Conservation (phyloP, 1,140 invertebrate genomes). For the Anoplophora glabripennis region DNA sequence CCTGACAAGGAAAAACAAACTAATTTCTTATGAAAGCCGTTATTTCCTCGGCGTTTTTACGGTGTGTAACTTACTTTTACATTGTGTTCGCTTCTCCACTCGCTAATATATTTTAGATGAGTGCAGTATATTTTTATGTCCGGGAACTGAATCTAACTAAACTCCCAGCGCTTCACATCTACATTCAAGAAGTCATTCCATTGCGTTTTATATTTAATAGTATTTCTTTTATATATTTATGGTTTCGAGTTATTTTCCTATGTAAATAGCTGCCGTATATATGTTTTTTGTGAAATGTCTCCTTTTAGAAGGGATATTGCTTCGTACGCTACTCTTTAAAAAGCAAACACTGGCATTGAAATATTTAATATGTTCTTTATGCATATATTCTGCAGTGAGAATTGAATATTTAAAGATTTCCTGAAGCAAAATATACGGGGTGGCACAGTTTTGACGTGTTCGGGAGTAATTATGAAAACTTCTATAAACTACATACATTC, state of each 20-base stretch:
- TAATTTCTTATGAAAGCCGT: no score
- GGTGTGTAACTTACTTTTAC: conserved; percentile 14
- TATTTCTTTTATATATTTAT: conserved; percentile 16
- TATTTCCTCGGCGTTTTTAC: neutral
- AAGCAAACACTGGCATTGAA: neutral
- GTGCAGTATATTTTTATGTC: conserved; percentile 24
- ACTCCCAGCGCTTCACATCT: conserved; percentile 1
- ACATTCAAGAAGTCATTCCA: conserved; percentile 16
- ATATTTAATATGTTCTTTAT: conserved; percentile 5
- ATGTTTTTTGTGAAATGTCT: conserved; percentile 1
- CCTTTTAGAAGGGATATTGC: conserved; percentile 1
- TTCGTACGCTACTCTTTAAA: conserved; percentile 3
- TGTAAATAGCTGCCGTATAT: conserved; percentile 10
- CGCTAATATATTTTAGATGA: conserved; percentile 25
- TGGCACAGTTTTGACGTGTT: no score
- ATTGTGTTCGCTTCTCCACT: conserved; percentile 14
- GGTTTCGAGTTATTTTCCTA: conserved; percentile 18
- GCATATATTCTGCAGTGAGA: neutral
- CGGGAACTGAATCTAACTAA: conserved; percentile 18
- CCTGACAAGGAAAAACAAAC: no score
- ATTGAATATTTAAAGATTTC: no score
- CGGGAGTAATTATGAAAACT: no score
- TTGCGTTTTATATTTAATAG: conserved; percentile 25
- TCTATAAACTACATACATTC: no score
- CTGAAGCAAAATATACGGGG: no score